Conservation (phyloP, 2,888 invertebrate genomes). For the Calameuta filiformis region DNA sequence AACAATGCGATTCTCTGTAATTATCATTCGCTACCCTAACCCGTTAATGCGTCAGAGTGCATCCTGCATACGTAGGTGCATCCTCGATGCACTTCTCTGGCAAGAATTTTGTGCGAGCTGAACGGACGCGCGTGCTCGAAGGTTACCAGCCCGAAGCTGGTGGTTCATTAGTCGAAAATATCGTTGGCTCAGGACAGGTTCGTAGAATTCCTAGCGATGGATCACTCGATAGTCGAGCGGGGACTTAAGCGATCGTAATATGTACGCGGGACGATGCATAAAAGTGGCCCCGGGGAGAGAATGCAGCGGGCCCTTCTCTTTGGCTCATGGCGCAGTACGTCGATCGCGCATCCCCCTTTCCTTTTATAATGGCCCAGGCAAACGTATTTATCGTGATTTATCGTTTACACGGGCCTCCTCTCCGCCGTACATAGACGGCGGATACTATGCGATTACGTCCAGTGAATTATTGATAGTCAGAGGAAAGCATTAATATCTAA, state of each 20-base stretch:
- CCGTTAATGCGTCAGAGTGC: not conserved
- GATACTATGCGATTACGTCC: constrained; percentile 53
- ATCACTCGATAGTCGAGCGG: constrained; percentile 59
- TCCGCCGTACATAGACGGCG: constrained; percentile 21
- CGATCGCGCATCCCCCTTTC: constrained; percentile 29
- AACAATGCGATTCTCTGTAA: not conserved
- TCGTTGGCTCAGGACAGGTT: constrained; percentile 43
- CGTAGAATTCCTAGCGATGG: constrained; percentile 60
- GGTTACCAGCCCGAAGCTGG: not conserved
- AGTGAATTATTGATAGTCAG: constrained; percentile 58
- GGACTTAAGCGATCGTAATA: constrained; percentile 64
- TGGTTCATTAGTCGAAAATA: constrained; percentile 42
- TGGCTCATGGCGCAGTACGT: constrained; percentile 15
- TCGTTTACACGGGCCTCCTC: constrained; percentile 60
- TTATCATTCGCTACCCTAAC: not conserved
- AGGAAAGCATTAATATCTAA: constrained; percentile 56
- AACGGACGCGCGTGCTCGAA: not conserved
- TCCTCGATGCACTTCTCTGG: not conserved
- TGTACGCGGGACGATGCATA: constrained; percentile 43
- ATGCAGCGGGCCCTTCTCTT: constrained; percentile 19
- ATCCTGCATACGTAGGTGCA: not conserved
- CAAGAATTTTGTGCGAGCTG: not conserved
- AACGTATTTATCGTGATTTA: constrained; percentile 64
- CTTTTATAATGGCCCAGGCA: constrained; percentile 58
- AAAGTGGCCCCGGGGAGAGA: constrained; percentile 41